Evolutionary conservation across 92 coral and sea anemone species (phyloP).

Genomic region (Hydrozoanthus gracilis): DNA sequence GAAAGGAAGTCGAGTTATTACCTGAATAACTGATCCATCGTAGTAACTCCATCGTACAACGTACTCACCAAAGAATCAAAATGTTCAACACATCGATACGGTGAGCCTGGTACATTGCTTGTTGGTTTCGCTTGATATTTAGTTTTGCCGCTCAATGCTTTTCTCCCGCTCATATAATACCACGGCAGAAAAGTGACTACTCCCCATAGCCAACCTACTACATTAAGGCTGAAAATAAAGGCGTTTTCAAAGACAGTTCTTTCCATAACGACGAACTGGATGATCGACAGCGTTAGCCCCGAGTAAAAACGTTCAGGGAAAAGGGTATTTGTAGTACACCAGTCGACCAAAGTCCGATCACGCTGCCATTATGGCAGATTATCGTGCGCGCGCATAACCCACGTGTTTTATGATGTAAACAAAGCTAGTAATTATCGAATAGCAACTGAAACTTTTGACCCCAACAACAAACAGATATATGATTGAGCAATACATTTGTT

Average conservation of each 20-base stretch:
- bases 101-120: constrained; percentile 80
- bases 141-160: constrained; percentile 66
- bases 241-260: constrained; percentile 86
- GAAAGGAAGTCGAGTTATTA: constrained; percentile 17
- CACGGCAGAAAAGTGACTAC: constrained; percentile 91
- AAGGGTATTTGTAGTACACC: constrained; percentile 34
- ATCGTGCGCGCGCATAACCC: constrained; percentile 38
- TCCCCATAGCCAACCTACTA: constrained; percentile 96
- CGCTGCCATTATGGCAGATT: background rate
- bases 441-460: background rate
- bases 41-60: constrained; percentile 83
- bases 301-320: background rate
- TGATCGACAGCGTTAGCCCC: constrained; percentile 8
- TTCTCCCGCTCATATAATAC: constrained; percentile 91
- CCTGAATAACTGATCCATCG: constrained; percentile 97
- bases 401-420: constrained; percentile 44
- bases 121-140: constrained; percentile 87
- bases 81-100: constrained; percentile 92
- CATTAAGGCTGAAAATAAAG: constrained; percentile 86
- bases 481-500: background rate
- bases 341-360: constrained; percentile 36
- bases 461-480: background rate
- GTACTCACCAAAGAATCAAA: constrained; percentile 83
- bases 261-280: constrained; percentile 67
- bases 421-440: background rate